A percentile compares a stretch with the other conserved stretches of the same genome.
Evolutionary conservation across 2,113 vertebrate species (phyloP).

Genomic region (Fulica atra): DNA sequence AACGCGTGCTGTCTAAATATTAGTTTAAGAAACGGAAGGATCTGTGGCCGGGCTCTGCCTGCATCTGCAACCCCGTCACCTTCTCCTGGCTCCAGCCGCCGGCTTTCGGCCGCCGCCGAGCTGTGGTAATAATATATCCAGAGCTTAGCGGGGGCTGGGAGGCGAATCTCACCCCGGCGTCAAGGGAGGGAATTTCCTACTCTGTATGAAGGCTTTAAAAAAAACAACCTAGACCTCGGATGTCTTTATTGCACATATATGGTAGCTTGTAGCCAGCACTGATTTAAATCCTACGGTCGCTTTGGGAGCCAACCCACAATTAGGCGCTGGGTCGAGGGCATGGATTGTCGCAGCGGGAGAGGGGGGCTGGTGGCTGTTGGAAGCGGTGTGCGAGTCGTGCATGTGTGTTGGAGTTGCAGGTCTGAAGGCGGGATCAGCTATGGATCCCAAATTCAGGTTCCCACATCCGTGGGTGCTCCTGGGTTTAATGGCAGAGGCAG

Average conservation of each 20-base stretch:
- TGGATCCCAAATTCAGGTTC: neutral
- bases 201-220: slow-evolving; percentile 6
- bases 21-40: slow-evolving; percentile 61
- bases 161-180: neutral
- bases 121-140: neutral
- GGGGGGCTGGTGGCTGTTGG: neutral
- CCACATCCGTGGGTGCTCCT: fast-evolving
- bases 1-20: slow-evolving; percentile 63
- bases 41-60: neutral
- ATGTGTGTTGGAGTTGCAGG: fast-evolving
- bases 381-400: fast-evolving
- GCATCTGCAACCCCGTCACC: slow-evolving; percentile 24
- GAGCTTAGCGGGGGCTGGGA: neutral
- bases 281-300: slow-evolving; percentile 36
- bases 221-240: slow-evolving; percentile 1
- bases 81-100: neutral
- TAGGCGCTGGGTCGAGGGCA: neutral
- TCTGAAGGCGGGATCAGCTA: neutral
- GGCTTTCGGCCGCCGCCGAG: neutral
- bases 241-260: slow-evolving; percentile 65
- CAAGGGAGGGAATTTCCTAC: slow-evolving; percentile 34
- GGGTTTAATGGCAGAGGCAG: fast-evolving
- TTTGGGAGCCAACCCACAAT: neutral
- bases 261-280: slow-evolving; percentile 54
- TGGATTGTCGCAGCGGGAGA: neutral